phyloP scores from a whole-genome alignment of 2,797 vertebrate species.

The Sylvia borin region DNA sequence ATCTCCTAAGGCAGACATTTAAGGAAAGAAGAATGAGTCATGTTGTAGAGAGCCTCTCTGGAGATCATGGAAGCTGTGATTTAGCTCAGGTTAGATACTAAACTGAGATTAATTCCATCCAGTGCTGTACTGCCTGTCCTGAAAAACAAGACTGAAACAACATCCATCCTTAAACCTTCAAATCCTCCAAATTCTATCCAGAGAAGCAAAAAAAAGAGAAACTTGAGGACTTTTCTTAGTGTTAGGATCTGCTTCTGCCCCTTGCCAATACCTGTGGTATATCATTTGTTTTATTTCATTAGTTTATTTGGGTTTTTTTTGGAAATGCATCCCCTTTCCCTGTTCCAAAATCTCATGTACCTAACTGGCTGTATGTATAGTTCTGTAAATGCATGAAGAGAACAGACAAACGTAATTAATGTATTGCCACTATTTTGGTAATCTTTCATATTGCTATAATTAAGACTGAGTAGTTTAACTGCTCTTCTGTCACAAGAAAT shows the following conservation, averaged over 20 bases:
- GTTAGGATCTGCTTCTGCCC: not conserved
- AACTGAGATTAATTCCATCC: conserved; percentile 3
- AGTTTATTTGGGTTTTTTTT: not conserved
- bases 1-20: not conserved
- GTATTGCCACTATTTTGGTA: not conserved
- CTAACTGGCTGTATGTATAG: not conserved
- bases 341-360: not conserved
- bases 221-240: not conserved
- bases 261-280: not conserved
- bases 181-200: not conserved
- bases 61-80: not conserved
- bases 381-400: not conserved
- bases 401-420: not conserved
- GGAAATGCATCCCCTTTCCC: not conserved
- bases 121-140: not conserved
- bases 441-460: conserved; percentile 5
- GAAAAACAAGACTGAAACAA: not conserved
- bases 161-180: not conserved
- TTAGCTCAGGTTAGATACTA: conserved; percentile 6
- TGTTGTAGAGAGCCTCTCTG: not conserved
- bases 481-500: not conserved
- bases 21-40: conserved; percentile 10
- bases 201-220: not conserved
- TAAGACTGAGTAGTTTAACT: conserved; percentile 20
- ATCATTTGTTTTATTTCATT: not conserved